These are phyloP conservation scores for Smutsia gigantea DNA, from an alignment of 2,797 vertebrate genomes.

Conservation along the genomic window DNA sequence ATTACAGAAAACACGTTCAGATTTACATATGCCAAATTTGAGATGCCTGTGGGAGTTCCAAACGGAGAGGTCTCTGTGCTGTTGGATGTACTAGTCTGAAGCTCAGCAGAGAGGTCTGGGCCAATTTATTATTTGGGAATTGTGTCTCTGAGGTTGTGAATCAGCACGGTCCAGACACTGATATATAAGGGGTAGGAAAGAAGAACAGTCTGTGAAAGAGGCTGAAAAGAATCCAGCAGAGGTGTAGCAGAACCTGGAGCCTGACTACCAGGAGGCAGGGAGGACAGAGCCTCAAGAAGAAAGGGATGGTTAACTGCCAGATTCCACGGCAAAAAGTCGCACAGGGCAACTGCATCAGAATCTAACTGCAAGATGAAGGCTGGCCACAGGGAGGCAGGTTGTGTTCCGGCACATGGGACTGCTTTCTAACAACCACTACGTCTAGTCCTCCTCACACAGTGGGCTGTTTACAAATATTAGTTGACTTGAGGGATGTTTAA, in stretches of 20 bases:
- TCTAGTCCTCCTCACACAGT: not conserved
- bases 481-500: not conserved
- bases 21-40: not conserved
- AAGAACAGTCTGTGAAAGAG: not conserved
- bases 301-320: not conserved
- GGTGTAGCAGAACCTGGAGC: not conserved
- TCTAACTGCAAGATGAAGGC: not conserved
- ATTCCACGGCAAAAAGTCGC: not conserved
- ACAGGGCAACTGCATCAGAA: not conserved
- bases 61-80: not conserved
- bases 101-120: not conserved
- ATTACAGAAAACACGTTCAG: not conserved
- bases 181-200: not conserved
- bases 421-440: not conserved
- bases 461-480: not conserved
- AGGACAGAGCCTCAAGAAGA: not conserved
- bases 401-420: not conserved
- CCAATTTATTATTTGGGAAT: not conserved
- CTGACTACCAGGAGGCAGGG: not conserved
- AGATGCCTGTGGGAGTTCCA: not conserved
- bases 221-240: not conserved
- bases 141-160: not conserved
- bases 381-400: not conserved
- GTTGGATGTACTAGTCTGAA: not conserved
- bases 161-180: not conserved